phyloP scores from a whole-genome alignment of 1,140 invertebrate genomes.

The Neodiprion virginianus region DNA sequence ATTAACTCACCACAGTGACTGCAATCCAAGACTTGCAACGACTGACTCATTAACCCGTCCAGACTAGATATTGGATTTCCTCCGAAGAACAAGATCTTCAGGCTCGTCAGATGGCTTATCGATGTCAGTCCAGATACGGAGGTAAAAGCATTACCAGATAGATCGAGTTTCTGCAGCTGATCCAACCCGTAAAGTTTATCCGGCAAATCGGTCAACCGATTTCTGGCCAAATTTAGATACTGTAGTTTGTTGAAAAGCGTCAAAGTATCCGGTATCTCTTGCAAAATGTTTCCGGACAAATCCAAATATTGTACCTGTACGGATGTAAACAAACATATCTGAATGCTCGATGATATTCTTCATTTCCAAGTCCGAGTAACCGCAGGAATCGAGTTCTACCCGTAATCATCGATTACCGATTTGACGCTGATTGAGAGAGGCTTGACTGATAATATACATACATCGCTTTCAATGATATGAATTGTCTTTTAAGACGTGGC shows the following conservation, averaged over 20 bases:
- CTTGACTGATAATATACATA: no score
- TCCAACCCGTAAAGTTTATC: conserved; percentile 32
- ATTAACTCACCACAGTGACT: conserved; percentile 44
- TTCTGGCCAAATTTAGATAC: conserved; percentile 47
- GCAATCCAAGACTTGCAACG: conserved; percentile 41
- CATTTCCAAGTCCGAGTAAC: no score
- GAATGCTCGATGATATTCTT: no score
- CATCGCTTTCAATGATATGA: no score
- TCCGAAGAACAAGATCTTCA: conserved; percentile 42
- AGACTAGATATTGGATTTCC: conserved; percentile 45
- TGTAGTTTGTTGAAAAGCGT: conserved; percentile 41
- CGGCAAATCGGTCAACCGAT: conserved; percentile 44
- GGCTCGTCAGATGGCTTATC: conserved; percentile 37
- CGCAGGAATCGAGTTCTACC: no score
- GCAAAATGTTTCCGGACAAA: conserved; percentile 47
- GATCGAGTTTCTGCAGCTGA: conserved; percentile 42
- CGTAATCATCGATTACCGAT: no score
- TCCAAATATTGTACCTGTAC: conserved; percentile 46
- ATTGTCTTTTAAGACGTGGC: no score
- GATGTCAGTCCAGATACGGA: conserved; percentile 29
- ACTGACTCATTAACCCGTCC: conserved; percentile 37
- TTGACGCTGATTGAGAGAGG: no score
- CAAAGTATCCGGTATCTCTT: conserved; percentile 36
- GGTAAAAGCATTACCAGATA: conserved; percentile 40
- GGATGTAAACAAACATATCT: conserved; percentile 9